Conservation (phyloP, 2,797 vertebrate species). For the Gymnothorax javanicus region DNA sequence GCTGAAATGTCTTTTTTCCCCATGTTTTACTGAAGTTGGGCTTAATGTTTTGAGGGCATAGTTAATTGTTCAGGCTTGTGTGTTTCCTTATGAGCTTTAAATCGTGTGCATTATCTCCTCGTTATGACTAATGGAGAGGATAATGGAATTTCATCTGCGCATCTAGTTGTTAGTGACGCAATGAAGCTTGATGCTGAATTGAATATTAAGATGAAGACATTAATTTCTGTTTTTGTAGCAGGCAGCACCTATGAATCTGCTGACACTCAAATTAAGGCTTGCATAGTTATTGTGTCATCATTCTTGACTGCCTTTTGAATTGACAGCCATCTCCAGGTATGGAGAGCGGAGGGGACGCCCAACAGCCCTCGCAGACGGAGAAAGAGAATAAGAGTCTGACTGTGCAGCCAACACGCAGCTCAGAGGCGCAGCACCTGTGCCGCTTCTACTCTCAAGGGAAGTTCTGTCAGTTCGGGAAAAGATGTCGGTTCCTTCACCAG, state of each 20-base stretch:
- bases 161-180: no score
- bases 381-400: conserved; percentile 42
- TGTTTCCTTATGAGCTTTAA: neutral
- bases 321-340: conserved; percentile 32
- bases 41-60: neutral
- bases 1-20: neutral
- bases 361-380: conserved; percentile 22
- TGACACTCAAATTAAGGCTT: neutral
- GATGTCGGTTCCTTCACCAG: conserved; percentile 74
- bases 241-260: no score
- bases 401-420: conserved; percentile 1
- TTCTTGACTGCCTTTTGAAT: neutral
- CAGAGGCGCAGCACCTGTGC: conserved; percentile 59
- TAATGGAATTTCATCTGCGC: no score
- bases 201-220: no score
- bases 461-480: conserved; percentile 73
- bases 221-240: no score
- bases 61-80: neutral
- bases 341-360: conserved; percentile 47
- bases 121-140: no score
- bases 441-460: conserved; percentile 76
- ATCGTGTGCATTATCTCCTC: neutral
- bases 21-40: neutral
- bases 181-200: no score
- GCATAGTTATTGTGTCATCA: neutral